phyloP scores from a whole-genome alignment of 2,797 vertebrate genomes.

The Onychomys arenicola region DNA sequence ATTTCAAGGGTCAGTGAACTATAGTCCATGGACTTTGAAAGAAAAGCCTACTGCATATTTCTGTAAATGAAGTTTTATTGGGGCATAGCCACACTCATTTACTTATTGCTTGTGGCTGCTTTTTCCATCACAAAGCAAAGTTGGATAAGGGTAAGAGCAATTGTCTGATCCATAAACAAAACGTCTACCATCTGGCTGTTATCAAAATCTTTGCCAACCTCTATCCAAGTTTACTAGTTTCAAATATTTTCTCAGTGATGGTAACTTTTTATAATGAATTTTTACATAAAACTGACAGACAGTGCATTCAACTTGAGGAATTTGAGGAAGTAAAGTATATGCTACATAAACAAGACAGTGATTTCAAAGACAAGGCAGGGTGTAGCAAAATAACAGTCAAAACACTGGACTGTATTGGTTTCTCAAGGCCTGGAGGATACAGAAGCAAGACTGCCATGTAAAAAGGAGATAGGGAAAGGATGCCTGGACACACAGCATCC shows the following conservation, averaged over 20 bases:
- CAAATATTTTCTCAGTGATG: conserved; percentile 39
- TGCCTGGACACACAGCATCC: background rate
- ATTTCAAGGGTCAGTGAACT: background rate
- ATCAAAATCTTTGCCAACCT: background rate
- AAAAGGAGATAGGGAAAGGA: background rate
- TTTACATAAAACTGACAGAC: conserved; percentile 72
- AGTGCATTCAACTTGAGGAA: conserved; percentile 43
- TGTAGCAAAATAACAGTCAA: background rate
- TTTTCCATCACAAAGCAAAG: conserved; percentile 7
- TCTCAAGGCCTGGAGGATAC: background rate
- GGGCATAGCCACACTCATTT: background rate
- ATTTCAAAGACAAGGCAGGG: conserved; percentile 43
- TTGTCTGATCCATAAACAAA: background rate
- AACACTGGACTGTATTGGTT: background rate
- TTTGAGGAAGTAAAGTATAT: conserved; percentile 49
- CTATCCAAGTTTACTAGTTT: conserved; percentile 33
- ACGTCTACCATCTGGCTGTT: conserved; percentile 51
- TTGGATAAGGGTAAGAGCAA: background rate
- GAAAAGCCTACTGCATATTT: background rate
- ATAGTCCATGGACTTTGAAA: background rate
- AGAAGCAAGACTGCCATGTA: background rate
- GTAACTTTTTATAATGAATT: conserved; percentile 64
- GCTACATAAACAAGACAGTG: background rate
- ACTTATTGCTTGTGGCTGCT: background rate
- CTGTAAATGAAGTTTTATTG: conserved; percentile 36